Percentiles rank a stretch among this genome's conserved stretches.
These are phyloP conservation scores for Psilopogon haemacephalus DNA, from an alignment of 2,113 vertebrate species.

Conservation along the genomic window DNA sequence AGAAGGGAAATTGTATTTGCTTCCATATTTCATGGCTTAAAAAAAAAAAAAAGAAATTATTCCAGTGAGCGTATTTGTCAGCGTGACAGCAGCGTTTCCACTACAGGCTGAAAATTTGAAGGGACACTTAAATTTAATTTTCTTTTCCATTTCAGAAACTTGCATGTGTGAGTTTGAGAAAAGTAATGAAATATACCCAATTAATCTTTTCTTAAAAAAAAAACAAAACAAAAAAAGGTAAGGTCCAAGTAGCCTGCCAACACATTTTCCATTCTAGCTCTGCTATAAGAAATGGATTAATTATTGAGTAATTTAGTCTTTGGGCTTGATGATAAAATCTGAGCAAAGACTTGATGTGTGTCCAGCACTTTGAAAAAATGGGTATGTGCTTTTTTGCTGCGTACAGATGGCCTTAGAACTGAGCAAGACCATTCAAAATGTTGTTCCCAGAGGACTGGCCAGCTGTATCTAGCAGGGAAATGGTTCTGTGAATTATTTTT, in stretches of 20 bases:
- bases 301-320: conserved; percentile 41
- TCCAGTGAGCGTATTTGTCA: background rate
- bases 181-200: background rate
- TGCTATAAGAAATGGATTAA: conserved; percentile 34
- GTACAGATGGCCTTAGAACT: conserved; percentile 54
- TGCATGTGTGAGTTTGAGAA: background rate
- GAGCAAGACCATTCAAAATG: conserved; percentile 28
- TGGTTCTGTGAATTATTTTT: conserved; percentile 1
- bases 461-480: conserved; percentile 45
- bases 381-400: background rate
- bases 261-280: background rate
- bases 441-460: conserved; percentile 12
- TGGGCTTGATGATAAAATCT: conserved; percentile 30
- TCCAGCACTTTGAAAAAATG: conserved; percentile 38
- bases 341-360: conserved; percentile 6
- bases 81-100: background rate
- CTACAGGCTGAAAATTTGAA: background rate
- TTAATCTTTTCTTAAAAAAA: background rate
- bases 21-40: background rate
- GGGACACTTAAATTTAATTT: background rate
- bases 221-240: background rate
- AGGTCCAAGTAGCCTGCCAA: background rate
- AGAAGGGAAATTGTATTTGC: background rate
- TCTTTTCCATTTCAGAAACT: background rate
- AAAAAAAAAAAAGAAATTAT: background rate